These are phyloP conservation scores for Halictus rubicundus DNA, from an alignment of 1,140 invertebrate genomes.

Conservation along the genomic window DNA sequence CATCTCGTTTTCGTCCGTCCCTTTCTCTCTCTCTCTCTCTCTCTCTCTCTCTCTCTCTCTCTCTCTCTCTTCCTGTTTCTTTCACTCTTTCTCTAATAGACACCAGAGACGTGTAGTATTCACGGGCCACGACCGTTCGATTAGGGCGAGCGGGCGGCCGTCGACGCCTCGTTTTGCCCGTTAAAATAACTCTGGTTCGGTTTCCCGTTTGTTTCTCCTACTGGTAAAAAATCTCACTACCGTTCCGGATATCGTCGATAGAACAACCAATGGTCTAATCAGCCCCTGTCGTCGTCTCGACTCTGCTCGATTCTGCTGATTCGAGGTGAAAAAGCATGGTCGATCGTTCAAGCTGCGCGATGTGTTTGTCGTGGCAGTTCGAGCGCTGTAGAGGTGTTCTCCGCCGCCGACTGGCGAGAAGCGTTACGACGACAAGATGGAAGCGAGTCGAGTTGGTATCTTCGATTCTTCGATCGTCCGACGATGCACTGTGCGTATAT, in stretches of 20 bases:
- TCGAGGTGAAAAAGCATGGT: slow-evolving; percentile 22
- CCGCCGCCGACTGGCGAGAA: too few species aligned
- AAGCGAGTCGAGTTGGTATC: not conserved
- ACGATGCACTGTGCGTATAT: slow-evolving; percentile 7
- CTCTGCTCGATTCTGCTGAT: slow-evolving; percentile 31
- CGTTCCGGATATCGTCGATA: slow-evolving; percentile 32
- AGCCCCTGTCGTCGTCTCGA: not conserved
- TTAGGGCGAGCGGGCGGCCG: not conserved
- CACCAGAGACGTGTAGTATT: slow-evolving; percentile 18
- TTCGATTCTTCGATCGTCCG: not conserved
- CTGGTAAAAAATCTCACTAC: slow-evolving; percentile 48
- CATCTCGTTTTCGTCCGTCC: too few species aligned
- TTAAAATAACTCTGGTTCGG: slow-evolving; percentile 25
- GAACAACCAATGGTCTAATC: slow-evolving; percentile 24
- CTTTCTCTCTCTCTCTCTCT: too few species aligned
- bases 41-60: not conserved
- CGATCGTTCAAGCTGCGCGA: not conserved
- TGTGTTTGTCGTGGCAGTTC: slow-evolving; percentile 19
- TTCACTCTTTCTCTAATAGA: slow-evolving; percentile 5
- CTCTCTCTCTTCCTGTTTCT: not conserved
- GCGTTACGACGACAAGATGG: too few species aligned
- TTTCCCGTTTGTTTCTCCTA: not conserved
- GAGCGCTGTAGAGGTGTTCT: not conserved
- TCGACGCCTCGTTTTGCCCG: not conserved
- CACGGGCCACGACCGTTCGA: not conserved